Conservation (phyloP, 2,888 invertebrate species). For the Tachina lurida region DNA sequence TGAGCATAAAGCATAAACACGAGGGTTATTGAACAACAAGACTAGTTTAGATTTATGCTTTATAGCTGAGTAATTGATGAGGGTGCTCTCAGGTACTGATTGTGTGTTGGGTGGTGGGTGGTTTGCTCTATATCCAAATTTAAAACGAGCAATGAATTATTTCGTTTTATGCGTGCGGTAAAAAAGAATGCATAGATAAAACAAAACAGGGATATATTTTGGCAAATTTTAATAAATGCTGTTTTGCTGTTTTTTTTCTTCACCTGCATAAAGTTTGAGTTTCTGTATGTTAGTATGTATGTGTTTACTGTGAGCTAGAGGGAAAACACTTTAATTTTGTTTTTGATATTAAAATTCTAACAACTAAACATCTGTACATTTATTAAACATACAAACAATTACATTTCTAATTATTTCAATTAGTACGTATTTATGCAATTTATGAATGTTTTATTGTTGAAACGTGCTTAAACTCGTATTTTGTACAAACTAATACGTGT, state of each 20-base stretch:
- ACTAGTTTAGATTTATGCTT: conserved; percentile 19
- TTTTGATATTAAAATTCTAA: background rate
- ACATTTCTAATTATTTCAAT: background rate
- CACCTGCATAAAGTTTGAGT: background rate
- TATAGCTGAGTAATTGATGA: conserved; percentile 27
- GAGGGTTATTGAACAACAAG: background rate
- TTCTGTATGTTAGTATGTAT: background rate
- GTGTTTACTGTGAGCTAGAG: background rate
- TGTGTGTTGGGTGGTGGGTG: background rate
- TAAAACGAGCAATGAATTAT: conserved; percentile 18
- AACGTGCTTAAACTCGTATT: conserved; percentile 17
- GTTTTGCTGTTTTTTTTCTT: background rate
- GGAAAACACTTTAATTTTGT: background rate
- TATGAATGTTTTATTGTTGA: conserved; percentile 18
- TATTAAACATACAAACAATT: background rate
- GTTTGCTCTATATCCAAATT: background rate
- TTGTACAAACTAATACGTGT: conserved; percentile 10
- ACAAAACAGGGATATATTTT: conserved; percentile 15
- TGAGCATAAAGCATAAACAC: background rate
- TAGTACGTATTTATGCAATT: background rate
- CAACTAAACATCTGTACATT: too few species aligned
- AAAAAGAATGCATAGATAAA: background rate
- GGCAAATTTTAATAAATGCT: conserved; percentile 15
- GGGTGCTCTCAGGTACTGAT: background rate
- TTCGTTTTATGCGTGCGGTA: conserved; percentile 15